Percentiles rank a stretch among this genome's conserved stretches.
Conservation (phyloP, 2,797 vertebrate species). For the Huso huso region DNA sequence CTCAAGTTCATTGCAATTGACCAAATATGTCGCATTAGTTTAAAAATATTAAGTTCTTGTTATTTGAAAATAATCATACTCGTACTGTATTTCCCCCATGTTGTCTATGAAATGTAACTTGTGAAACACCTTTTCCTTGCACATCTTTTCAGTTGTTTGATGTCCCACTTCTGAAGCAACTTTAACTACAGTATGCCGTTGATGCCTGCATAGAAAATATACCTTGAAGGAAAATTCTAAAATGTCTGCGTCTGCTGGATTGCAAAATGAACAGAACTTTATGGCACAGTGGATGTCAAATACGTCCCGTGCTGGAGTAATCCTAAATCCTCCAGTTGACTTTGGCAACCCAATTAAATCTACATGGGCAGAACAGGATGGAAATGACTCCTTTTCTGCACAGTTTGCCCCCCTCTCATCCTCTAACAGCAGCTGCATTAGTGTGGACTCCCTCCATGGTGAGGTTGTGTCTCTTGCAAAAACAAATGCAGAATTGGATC, state of each 20-base stretch:
- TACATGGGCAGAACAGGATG: constrained; percentile 23
- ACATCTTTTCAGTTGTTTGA: background rate
- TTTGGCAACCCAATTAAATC: constrained; percentile 38
- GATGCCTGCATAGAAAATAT: constrained; percentile 43
- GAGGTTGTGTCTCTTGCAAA: constrained; percentile 22
- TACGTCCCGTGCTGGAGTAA: constrained; percentile 72
- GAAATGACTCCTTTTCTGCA: constrained; percentile 50
- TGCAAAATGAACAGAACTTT: constrained; percentile 56
- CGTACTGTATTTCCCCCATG: background rate
- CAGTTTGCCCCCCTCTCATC: constrained; percentile 48
- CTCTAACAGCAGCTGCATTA: constrained; percentile 64
- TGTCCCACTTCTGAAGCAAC: constrained; percentile 8
- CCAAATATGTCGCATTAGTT: too few species aligned
- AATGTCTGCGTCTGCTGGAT: constrained; percentile 71
- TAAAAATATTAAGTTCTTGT: background rate
- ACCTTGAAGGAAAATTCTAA: constrained; percentile 27
- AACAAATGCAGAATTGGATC: constrained; percentile 17
- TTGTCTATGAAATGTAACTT: background rate
- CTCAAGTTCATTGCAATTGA: too few species aligned
- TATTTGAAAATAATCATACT: background rate
- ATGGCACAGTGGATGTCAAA: constrained; percentile 65
- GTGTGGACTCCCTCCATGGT: constrained; percentile 48
- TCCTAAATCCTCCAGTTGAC: constrained; percentile 56
- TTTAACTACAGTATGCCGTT: constrained; percentile 32
- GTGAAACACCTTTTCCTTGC: background rate